These are phyloP conservation scores for Mylabris sibirica DNA, from an alignment of 2,888 invertebrate genomes.

Conservation along the genomic window DNA sequence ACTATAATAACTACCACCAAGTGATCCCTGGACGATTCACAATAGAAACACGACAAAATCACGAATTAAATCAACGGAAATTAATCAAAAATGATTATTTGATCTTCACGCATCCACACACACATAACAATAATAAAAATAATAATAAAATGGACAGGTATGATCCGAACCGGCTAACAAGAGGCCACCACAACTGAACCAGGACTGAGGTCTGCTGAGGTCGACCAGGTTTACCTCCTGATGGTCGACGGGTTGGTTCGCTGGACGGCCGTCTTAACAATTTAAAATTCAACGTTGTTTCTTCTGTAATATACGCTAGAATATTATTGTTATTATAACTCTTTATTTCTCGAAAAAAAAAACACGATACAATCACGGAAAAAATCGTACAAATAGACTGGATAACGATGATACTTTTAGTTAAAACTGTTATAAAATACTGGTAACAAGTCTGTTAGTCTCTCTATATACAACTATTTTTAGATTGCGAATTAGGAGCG, in stretches of 20 bases:
- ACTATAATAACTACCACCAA: too few relatives aligned
- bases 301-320: background rate
- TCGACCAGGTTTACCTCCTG: conserved; percentile 8
- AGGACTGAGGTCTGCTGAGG: background rate
- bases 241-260: conserved; percentile 5
- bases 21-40: too few relatives aligned
- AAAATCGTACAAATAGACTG: background rate
- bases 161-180: background rate
- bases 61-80: background rate
- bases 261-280: background rate
- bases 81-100: background rate
- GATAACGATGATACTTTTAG: background rate
- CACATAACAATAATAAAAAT: background rate
- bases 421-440: background rate
- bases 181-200: background rate
- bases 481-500: background rate
- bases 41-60: background rate
- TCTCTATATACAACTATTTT: background rate
- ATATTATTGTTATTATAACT: too few relatives aligned
- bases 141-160: background rate
- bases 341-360: background rate
- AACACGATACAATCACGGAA: background rate
- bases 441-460: background rate
- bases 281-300: background rate
- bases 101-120: background rate